Evolutionary conservation across 2,113 vertebrate species (phyloP).

Genomic region (Poecilia latipinna): DNA sequence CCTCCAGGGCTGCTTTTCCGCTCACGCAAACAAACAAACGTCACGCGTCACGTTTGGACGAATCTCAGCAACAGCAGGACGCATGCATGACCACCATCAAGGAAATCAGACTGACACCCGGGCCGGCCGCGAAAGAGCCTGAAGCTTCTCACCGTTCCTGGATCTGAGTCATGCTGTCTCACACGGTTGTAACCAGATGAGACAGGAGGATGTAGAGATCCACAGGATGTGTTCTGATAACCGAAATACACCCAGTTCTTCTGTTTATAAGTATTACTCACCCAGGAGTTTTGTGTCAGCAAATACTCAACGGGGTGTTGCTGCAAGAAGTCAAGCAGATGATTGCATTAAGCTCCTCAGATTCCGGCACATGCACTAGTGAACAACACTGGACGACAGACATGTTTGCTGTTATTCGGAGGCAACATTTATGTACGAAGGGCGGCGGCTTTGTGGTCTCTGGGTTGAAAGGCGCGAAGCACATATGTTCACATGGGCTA

Average conservation of each 20-base stretch:
- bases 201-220: slow-evolving; percentile 19
- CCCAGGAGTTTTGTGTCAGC: neutral
- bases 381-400: neutral
- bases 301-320: neutral
- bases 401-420: neutral
- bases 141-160: slow-evolving; percentile 50
- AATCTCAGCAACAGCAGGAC: slow-evolving; percentile 38
- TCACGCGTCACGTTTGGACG: slow-evolving; percentile 12
- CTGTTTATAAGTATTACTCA: slow-evolving; percentile 20
- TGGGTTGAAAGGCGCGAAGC: neutral
- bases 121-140: slow-evolving; percentile 45
- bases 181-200: slow-evolving; percentile 16
- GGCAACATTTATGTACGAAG: neutral
- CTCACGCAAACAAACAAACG: neutral
- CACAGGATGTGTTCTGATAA: slow-evolving; percentile 6
- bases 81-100: slow-evolving; percentile 61
- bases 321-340: neutral
- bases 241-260: slow-evolving; percentile 15
- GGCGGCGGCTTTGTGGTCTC: neutral
- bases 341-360: neutral
- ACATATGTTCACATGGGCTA: neutral
- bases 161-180: slow-evolving; percentile 59
- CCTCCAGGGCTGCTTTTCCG: slow-evolving; percentile 10
- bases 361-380: neutral
- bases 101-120: slow-evolving; percentile 68